Base-by-base conservation (phyloP, 2,113 vertebrate species). In the Rynchops niger region DNA sequence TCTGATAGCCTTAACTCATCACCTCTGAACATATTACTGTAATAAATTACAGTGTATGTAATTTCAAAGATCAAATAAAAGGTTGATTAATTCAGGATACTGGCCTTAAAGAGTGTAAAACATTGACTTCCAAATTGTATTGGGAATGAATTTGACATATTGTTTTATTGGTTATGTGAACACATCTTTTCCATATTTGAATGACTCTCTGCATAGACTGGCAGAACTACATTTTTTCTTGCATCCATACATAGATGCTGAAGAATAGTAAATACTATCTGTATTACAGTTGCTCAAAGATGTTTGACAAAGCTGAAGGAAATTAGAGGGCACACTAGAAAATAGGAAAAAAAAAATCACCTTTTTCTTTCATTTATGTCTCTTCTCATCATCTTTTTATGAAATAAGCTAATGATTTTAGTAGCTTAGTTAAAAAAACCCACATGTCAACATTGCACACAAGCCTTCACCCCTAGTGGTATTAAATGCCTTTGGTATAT, bases 371-470 rank as follows among this genome's bases (percentile, higher is more conserved):
- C 23, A 58, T 78, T 66, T 88, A 22, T 82, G 12, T 71, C 25
- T 71, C 27, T 55, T 85, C 22, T 29, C 52, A 32, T 82, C 5
- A 45, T 52, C 19, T 50, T 63, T 70, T 11, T 18, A 67, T 2
- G 1, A 82, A 90, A 72, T 59, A 72, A 67, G 11, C 19, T 76
- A 76, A 58, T 42, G 1, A 29, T 56, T 47, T 67, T 21, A 29
- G n/a, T 47, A 72, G 29, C 61, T 70, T 36, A 26, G 4, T 47
- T 71, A 43, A 45, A 45, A 80, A 71, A 23, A 70, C 36, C 36
- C 3, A 5, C 14, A 11, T 47, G 43, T 73, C 5, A 0, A 5
- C 1, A 0, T n/a, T 71, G 15, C 36, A 58, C 18, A n/a, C 10
- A 49, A 62, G 30, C 26, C 20, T 71, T 81, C 22, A 8, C n/a